phyloP scores from a whole-genome alignment of 2,888 invertebrate species.

The Agrochola circellaris region DNA sequence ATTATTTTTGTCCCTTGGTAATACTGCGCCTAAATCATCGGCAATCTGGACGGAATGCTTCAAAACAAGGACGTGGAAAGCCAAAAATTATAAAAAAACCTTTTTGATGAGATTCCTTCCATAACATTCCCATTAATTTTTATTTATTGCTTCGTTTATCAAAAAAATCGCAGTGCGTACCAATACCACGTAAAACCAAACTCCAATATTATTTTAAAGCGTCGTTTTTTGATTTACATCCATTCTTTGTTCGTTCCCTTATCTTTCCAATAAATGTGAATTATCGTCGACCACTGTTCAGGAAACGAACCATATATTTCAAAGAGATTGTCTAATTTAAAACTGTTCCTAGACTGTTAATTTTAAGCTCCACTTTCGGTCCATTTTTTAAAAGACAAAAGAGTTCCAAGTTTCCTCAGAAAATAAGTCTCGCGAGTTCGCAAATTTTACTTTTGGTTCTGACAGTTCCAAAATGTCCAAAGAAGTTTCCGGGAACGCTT shows the following conservation, averaged over 20 bases:
- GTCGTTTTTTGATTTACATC: constrained; percentile 82
- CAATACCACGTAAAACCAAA: constrained; percentile 58
- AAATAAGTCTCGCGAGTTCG: constrained; percentile 53
- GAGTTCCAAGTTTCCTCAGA: constrained; percentile 32
- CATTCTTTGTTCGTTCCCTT: constrained; percentile 85
- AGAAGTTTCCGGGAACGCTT: constrained; percentile 62
- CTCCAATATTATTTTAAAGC: constrained; percentile 76
- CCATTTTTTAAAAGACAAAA: constrained; percentile 56
- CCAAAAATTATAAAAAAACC: constrained; percentile 5
- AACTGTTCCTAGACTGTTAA: constrained; percentile 80
- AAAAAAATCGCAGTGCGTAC: constrained; percentile 61
- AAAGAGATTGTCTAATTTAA: constrained; percentile 88
- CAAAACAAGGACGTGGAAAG: constrained; percentile 13
- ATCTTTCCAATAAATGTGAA: constrained; percentile 88
- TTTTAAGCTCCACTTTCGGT: constrained; percentile 61
- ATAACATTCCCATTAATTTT: constrained; percentile 52
- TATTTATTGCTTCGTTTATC: constrained; percentile 64
- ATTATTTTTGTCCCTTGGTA: not conserved
- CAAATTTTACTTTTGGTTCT: constrained; percentile 62
- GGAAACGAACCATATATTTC: constrained; percentile 82
- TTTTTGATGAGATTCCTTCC: constrained; percentile 25
- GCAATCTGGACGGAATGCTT: constrained; percentile 1
- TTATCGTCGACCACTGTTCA: constrained; percentile 84
- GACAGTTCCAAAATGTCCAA: constrained; percentile 70
- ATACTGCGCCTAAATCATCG: constrained; percentile 1